Base-by-base conservation (phyloP, 2,113 vertebrate species). In the Lamprotornis superbus region DNA sequence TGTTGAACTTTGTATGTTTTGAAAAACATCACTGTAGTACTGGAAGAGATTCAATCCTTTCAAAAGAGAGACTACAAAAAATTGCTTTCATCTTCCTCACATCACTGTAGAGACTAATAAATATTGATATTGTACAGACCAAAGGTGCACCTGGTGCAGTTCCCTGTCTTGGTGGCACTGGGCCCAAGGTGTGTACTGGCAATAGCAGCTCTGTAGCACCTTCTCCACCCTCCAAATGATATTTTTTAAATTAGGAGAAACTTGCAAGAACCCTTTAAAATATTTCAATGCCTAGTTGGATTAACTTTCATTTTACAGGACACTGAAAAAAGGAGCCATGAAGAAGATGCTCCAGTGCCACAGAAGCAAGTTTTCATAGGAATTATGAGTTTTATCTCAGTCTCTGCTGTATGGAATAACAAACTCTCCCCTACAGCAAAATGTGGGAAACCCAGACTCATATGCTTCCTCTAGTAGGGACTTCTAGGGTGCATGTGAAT, bases 41-140 rank as follows among this genome's bases (percentile, higher is more conserved):
- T 85, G 75, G 44, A 89, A 78, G 44, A 78, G 28, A 77, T 55
- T 93, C 50, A 64, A 5, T 68, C 33, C 37, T 83, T 86, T 93
- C 39, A 42, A 63, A 86, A 82, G 28, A 83, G 33, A 71, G 20
- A 39, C 52, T 55, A 53, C 33, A 53, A 46, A 71, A 46, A 42
- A 35, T 71, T 76, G n/a, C 56, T 79, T 83, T 82, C 4, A 19
- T 73, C 75, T 88, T 85, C 40, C 35, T 88, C n/a, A 44, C 12
- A 5, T 52, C 52, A 37, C 39, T 79, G 16, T 78, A 68, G 52
- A 42, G 39, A 31, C 25, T 33, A 63, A 71, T 55, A 50, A 50
- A 75, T 14, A 5, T 5, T 10, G 8, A 60, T 57, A 55, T 27
- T 67, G 65, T 47, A 49, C 53, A 88, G 63, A 75, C 18, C 35